These are phyloP conservation scores for Busseola fusca DNA, from an alignment of 2,888 invertebrate genomes.

Conservation along the genomic window DNA sequence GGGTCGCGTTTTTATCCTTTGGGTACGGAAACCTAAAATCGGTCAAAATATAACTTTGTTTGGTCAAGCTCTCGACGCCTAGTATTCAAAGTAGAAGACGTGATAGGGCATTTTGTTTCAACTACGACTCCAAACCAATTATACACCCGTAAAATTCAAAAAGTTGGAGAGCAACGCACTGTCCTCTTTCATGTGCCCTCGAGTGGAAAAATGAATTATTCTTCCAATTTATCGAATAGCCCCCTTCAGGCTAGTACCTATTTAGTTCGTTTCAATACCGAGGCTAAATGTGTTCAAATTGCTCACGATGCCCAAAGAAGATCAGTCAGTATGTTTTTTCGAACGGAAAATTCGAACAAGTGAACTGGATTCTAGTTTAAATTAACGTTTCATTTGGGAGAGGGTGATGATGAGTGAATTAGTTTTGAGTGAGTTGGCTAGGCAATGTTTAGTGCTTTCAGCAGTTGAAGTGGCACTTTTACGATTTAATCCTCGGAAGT, in stretches of 20 bases:
- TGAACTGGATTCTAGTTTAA: conserved; percentile 50
- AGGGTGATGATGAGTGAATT: conserved; percentile 31
- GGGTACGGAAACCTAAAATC: no score
- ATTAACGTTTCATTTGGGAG: conserved; percentile 47
- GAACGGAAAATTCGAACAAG: conserved; percentile 51
- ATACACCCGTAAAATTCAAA: conserved; percentile 47
- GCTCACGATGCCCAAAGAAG: conserved; percentile 51
- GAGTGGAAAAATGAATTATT: conserved; percentile 85
- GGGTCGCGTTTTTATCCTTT: no score
- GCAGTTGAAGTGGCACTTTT: conserved; percentile 17
- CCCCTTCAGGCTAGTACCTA: conserved; percentile 64
- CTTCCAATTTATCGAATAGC: conserved; percentile 81
- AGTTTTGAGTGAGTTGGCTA: conserved; percentile 13
- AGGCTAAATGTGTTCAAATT: conserved; percentile 56
- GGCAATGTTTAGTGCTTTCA: conserved; percentile 31
- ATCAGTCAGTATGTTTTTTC: conserved; percentile 50
- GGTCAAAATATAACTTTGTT: no score
- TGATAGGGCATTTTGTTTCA: background rate
- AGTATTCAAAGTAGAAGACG: background rate
- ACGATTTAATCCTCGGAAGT: conserved; percentile 14
- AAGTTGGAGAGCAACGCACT: conserved; percentile 63
- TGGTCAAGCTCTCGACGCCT: background rate
- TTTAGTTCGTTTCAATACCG: conserved; percentile 72
- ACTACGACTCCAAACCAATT: conserved; percentile 21
- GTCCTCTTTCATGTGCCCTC: conserved; percentile 77